phyloP scores from a whole-genome alignment of 2,797 vertebrate species.

The Lutjanus argentimaculatus region DNA sequence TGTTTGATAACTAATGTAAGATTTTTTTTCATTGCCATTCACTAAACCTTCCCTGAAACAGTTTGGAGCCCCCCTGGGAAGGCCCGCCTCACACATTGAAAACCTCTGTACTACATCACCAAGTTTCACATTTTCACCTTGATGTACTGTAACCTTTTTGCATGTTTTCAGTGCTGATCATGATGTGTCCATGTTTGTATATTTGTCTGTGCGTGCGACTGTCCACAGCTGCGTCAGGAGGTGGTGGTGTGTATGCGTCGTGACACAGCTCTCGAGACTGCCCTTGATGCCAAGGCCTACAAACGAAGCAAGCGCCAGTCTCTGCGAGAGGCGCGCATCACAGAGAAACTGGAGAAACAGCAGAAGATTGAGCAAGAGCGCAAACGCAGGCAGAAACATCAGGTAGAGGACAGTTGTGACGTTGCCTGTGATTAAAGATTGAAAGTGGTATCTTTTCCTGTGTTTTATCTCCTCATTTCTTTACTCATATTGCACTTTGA shows the following conservation, averaged over 20 bases:
- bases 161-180: neutral
- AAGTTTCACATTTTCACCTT: neutral
- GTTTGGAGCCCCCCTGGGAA: no score
- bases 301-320: conserved; percentile 98
- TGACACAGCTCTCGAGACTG: conserved; percentile 96
- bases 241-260: conserved; percentile 98
- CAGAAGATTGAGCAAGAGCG: conserved; percentile 99
- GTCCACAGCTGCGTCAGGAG: conserved; percentile 92
- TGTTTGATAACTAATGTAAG: no score
- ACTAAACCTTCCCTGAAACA: no score
- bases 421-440: neutral
- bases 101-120: neutral
- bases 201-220: neutral
- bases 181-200: conserved; percentile 2
- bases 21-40: no score
- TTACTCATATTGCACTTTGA: neutral
- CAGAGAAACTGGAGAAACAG: conserved; percentile 98
- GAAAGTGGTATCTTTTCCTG: neutral
- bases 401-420: conserved; percentile 81
- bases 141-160: no score
- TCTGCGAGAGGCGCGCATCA: conserved; percentile 95
- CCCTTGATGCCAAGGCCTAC: conserved; percentile 97
- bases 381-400: conserved; percentile 97
- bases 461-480: neutral
- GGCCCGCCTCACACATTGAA: no score